A percentile compares a stretch with the other conserved stretches of the same genome.
These are phyloP conservation scores for Drosophila nasuta DNA, from an alignment of 1,140 invertebrate species.

Conservation along the genomic window DNA sequence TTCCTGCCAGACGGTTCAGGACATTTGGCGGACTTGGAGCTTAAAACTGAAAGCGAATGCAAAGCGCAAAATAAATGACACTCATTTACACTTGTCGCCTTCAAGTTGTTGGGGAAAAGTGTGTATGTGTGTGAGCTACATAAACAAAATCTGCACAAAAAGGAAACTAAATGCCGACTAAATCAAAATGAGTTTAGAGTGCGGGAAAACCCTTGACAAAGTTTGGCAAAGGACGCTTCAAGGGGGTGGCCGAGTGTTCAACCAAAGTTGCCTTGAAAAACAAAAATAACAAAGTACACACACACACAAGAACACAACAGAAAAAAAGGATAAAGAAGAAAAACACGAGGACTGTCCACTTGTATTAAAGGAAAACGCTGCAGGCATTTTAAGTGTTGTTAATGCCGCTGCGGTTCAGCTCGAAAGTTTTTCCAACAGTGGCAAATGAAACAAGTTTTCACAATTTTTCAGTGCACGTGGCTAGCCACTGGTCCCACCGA, in stretches of 20 bases:
- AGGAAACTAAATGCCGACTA: slow-evolving; percentile 65
- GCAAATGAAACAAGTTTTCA: slow-evolving; percentile 78
- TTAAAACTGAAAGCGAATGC: slow-evolving; percentile 35
- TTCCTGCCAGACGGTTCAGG: slow-evolving; percentile 29
- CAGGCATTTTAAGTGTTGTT: slow-evolving; percentile 82
- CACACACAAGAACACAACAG: not conserved
- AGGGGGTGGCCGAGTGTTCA: slow-evolving; percentile 55
- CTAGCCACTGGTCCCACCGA: slow-evolving; percentile 34
- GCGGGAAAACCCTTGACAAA: slow-evolving; percentile 53
- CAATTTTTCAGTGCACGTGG: slow-evolving; percentile 52
- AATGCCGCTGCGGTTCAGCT: slow-evolving; percentile 67
- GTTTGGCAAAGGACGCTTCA: slow-evolving; percentile 51
- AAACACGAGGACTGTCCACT: slow-evolving; percentile 69
- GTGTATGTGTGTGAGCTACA: slow-evolving; percentile 30
- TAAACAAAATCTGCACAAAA: slow-evolving; percentile 61
- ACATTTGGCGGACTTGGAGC: slow-evolving; percentile 19
- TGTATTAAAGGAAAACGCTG: slow-evolving; percentile 79
- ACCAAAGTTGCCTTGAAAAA: slow-evolving; percentile 46
- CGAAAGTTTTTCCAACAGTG: slow-evolving; percentile 64
- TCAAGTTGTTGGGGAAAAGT: slow-evolving; percentile 24
- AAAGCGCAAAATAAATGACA: slow-evolving; percentile 65
- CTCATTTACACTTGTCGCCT: slow-evolving; percentile 75
- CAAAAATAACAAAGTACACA: slow-evolving; percentile 35
- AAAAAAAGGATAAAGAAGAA: slow-evolving; percentile 23
- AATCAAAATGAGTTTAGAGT: slow-evolving; percentile 69